These are phyloP conservation scores for Noctuana brunneofusca DNA, from an alignment of 2,888 invertebrate species.

Conservation along the genomic window DNA sequence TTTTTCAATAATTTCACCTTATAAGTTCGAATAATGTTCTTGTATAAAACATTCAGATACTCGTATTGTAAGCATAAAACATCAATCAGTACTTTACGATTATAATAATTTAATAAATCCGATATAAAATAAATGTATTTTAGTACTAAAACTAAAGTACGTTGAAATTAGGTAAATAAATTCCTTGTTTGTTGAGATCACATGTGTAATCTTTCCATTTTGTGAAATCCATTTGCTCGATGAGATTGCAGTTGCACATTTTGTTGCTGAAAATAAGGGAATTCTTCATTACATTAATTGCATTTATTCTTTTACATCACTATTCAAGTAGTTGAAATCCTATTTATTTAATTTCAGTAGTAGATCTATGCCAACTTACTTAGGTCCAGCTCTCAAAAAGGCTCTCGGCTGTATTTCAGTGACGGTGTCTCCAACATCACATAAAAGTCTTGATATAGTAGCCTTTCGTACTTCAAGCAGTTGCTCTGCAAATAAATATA, in stretches of 20 bases:
- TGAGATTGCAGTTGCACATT: constrained; percentile 45
- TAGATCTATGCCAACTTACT: constrained; percentile 43
- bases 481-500: constrained; percentile 52
- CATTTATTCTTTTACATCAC: no score
- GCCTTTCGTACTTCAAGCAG: constrained; percentile 57
- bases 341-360: no score
- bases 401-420: constrained; percentile 56
- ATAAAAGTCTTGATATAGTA: constrained; percentile 53
- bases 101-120: no score
- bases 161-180: neutral
- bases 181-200: constrained; percentile 5
- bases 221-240: constrained; percentile 45
- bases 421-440: constrained; percentile 57
- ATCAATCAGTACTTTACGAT: no score
- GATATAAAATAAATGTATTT: no score
- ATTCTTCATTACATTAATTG: no score
- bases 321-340: no score
- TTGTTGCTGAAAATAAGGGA: constrained; percentile 48
- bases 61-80: no score
- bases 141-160: neutral
- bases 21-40: no score
- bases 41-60: no score
- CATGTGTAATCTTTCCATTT: constrained; percentile 49
- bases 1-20: no score
- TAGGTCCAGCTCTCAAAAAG: constrained; percentile 48